phyloP scores from a whole-genome alignment of 2,888 invertebrate species.

The Siphonodentalium dalli region DNA sequence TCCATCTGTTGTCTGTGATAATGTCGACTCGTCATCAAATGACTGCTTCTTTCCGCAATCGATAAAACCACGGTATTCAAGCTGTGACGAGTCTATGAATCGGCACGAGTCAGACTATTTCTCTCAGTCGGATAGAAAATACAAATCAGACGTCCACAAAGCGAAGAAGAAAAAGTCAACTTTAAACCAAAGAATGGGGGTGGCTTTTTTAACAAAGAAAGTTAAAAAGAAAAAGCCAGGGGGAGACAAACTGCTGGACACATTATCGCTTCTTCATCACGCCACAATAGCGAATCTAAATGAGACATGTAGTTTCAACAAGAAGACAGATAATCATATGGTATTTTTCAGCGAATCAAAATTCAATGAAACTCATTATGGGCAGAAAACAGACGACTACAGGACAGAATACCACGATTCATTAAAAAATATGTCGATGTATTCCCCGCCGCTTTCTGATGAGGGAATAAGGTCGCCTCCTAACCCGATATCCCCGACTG shows the following conservation, averaged over 20 bases:
- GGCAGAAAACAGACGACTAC: no score
- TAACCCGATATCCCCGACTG: conserved; percentile 48
- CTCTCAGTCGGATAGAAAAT: no score
- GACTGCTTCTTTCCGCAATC: no score
- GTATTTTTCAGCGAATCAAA: no score
- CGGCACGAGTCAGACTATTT: no score
- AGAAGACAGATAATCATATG: no score
- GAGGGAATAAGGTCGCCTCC: conserved; percentile 47
- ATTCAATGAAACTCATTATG: no score
- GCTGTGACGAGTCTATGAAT: no score
- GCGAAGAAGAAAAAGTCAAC: conserved; percentile 40
- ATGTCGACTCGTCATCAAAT: no score
- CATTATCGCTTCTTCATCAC: conserved; percentile 52
- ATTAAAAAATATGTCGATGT: conserved; percentile 49
- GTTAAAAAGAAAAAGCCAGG: conserved; percentile 26
- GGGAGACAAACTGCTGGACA: conserved; percentile 43
- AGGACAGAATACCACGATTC: conserved; percentile 42
- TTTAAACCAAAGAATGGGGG: conserved; percentile 42
- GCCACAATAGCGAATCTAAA: conserved; percentile 54
- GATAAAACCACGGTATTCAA: no score
- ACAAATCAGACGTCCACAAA: no score
- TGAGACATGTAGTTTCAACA: conserved; percentile 10
- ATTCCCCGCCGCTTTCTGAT: conserved; percentile 50
- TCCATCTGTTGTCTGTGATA: no score
- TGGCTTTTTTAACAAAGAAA: conserved; percentile 39